These are phyloP conservation scores for Geotrypetes seraphini DNA, from an alignment of 2,797 vertebrate genomes.

Conservation along the genomic window DNA sequence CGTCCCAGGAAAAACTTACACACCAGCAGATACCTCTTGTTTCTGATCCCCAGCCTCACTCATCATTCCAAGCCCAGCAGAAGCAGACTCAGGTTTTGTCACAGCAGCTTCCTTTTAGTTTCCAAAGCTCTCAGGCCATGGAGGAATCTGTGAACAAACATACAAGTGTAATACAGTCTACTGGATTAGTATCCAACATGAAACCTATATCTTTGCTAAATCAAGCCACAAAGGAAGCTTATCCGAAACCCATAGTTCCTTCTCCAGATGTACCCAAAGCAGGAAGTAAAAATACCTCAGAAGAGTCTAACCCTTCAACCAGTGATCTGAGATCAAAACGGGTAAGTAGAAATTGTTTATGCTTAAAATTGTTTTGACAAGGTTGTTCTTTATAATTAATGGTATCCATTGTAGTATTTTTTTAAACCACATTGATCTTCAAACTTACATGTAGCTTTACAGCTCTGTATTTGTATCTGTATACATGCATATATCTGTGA, in stretches of 20 bases:
- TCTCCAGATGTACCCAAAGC: conserved; percentile 75
- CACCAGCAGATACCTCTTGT: conserved; percentile 67
- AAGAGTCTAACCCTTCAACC: conserved; percentile 52
- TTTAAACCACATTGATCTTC: too few relatives aligned
- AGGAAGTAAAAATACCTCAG: conserved; percentile 64
- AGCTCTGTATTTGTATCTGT: too few relatives aligned
- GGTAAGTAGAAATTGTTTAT: too few relatives aligned
- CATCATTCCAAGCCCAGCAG: conserved; percentile 71
- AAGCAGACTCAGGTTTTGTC: conserved; percentile 69
- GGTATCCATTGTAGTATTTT: neutral
- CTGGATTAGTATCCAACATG: conserved; percentile 63
- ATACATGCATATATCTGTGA: too few relatives aligned
- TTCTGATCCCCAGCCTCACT: conserved; percentile 60
- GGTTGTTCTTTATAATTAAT: neutral
- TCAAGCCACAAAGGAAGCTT: conserved; percentile 66
- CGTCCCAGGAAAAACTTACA: conserved; percentile 62
- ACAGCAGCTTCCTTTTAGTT: conserved; percentile 68
- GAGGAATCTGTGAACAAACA: conserved; percentile 82
- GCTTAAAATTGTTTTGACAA: too few relatives aligned
- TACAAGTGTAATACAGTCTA: conserved; percentile 85
- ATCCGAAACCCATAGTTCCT: conserved; percentile 70
- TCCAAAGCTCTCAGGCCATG: conserved; percentile 67
- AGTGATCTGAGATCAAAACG: conserved; percentile 65
- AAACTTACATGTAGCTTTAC: too few relatives aligned
- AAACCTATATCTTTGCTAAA: conserved; percentile 73